These are phyloP conservation scores for Drosophila suzukii DNA, from an alignment of 1,140 invertebrate species.

Conservation along the genomic window DNA sequence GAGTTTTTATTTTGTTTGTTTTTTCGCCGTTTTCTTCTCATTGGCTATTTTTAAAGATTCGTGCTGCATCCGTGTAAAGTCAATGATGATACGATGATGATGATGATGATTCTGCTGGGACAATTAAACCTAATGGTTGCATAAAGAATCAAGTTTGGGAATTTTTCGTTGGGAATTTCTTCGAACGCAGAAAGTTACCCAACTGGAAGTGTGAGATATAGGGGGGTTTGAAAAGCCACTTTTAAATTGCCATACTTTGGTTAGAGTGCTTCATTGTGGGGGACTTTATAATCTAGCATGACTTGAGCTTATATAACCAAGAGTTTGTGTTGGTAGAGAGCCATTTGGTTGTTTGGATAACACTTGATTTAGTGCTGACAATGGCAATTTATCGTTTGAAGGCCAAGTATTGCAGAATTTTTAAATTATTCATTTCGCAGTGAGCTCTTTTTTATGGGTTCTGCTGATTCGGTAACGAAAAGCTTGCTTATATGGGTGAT, in stretches of 20 bases:
- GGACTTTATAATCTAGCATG: conserved; percentile 1
- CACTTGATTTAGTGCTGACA: not conserved
- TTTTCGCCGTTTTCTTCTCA: conserved; percentile 21
- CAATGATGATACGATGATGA: conserved; percentile 11
- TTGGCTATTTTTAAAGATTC: conserved; percentile 35
- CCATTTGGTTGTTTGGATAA: not conserved
- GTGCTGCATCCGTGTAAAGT: conserved; percentile 42
- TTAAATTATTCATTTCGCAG: no score
- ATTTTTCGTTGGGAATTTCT: conserved; percentile 30
- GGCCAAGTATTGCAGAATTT: no score
- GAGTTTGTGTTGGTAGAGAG: not conserved
- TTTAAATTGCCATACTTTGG: conserved; percentile 6
- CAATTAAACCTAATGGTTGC: conserved; percentile 38
- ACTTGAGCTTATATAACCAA: not conserved
- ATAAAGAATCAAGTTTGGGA: conserved; percentile 54
- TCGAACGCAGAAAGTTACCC: conserved; percentile 6
- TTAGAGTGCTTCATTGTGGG: not conserved
- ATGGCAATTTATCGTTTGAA: not conserved
- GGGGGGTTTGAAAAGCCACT: conserved; percentile 10
- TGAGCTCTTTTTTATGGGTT: no score
- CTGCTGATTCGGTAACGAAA: no score
- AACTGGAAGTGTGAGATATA: conserved; percentile 2
- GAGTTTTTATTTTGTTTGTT: conserved; percentile 13
- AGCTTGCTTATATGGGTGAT: no score
- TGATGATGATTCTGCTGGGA: not conserved